Evolutionary conservation across 1,140 invertebrate genomes (phyloP).

Genomic region (Euglossa dilemma): DNA sequence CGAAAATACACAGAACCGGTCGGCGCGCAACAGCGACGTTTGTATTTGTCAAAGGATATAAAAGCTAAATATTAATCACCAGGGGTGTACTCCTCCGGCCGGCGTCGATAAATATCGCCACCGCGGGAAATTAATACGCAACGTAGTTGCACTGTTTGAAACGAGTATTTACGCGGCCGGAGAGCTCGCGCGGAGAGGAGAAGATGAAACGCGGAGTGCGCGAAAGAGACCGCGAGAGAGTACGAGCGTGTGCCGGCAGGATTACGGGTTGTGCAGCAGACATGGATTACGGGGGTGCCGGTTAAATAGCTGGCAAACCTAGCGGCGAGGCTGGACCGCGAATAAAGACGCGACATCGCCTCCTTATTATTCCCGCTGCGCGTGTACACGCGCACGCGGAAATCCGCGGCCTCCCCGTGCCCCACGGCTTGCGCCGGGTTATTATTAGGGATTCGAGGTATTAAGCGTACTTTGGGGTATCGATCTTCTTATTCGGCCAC

Average conservation of each 20-base stretch:
- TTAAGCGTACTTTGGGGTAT: constrained; percentile 61
- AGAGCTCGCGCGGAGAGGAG: not conserved
- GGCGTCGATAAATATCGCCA: constrained; percentile 36
- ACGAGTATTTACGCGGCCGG: constrained; percentile 31
- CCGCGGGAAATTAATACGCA: constrained; percentile 57
- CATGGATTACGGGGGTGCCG: constrained; percentile 69
- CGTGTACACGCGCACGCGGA: not conserved
- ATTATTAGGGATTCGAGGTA: constrained; percentile 65
- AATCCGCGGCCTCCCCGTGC: not conserved
- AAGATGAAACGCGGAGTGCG: constrained; percentile 14
- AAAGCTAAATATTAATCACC: constrained; percentile 65
- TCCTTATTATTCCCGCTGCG: constrained; percentile 64
- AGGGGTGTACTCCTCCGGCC: not conserved
- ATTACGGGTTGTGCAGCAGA: constrained; percentile 68
- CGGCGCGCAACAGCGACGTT: not conserved
- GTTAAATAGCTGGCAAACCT: constrained; percentile 74
- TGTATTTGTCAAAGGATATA: constrained; percentile 56
- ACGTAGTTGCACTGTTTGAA: constrained; percentile 36
- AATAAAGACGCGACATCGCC: constrained; percentile 70
- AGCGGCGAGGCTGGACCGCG: constrained; percentile 35
- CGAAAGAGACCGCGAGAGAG: constrained; percentile 23
- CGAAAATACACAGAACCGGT: constrained; percentile 33
- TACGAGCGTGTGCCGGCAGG: constrained; percentile 61
- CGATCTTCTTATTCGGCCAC: constrained; percentile 62
- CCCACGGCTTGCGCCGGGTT: constrained; percentile 39